phyloP scores from a whole-genome alignment of 2,888 invertebrate species.

The Digitonthophagus gazella region DNA sequence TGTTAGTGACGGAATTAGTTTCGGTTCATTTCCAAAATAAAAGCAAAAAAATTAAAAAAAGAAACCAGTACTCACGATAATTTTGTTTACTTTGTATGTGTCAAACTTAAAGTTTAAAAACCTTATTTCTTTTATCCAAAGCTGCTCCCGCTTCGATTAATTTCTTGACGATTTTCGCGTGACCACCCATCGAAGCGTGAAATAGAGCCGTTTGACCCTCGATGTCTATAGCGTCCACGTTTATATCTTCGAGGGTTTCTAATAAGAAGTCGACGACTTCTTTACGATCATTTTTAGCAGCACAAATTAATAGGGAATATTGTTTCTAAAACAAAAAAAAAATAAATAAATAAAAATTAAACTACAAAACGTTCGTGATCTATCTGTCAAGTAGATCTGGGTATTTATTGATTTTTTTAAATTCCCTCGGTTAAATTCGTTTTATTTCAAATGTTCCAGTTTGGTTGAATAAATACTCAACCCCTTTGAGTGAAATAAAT shows the following conservation, averaged over 20 bases:
- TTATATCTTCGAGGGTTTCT: constrained; percentile 60
- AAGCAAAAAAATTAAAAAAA: background rate
- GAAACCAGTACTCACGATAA: background rate
- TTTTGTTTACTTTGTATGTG: too few species aligned
- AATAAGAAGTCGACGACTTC: constrained; percentile 64
- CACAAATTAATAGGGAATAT: constrained; percentile 73
- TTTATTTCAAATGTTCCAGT: background rate
- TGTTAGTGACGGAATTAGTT: background rate
- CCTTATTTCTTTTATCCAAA: constrained; percentile 69
- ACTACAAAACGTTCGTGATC: too few species aligned
- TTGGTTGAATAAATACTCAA: too few species aligned
- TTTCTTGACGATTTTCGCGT: constrained; percentile 62
- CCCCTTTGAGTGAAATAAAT: background rate
- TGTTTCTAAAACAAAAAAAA: constrained; percentile 57
- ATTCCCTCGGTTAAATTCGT: background rate
- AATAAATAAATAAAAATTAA: background rate
- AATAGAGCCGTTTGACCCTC: constrained; percentile 75
- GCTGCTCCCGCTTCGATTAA: constrained; percentile 68
- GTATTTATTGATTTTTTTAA: background rate
- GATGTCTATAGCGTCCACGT: constrained; percentile 61
- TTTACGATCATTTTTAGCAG: constrained; percentile 69
- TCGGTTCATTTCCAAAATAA: background rate
- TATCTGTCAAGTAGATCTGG: too few species aligned
- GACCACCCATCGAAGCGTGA: constrained; percentile 72
- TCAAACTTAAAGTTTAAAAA: too few species aligned